Conservation (phyloP, 2,113 vertebrate species). For the Myxocyprinus asiaticus region DNA sequence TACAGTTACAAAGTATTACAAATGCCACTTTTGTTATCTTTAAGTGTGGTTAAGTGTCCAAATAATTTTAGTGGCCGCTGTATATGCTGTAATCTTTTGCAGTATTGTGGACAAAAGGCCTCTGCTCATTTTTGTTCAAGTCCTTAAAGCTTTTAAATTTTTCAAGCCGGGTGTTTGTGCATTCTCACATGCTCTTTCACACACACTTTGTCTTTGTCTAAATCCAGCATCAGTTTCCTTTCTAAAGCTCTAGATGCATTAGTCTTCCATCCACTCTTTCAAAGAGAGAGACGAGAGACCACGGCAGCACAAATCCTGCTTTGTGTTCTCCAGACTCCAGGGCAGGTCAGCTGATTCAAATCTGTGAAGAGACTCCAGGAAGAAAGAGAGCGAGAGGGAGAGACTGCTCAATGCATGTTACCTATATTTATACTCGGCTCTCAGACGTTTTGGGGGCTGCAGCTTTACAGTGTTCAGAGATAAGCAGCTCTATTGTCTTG, state of each 20-base stretch:
- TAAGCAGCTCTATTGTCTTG: conserved; percentile 46
- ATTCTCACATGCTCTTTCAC: background rate
- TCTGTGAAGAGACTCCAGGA: conserved; percentile 20
- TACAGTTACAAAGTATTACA: too few relatives aligned
- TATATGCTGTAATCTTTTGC: too few relatives aligned
- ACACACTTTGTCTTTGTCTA: background rate
- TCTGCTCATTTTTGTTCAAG: too few relatives aligned
- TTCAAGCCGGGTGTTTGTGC: background rate
- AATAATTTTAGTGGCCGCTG: too few relatives aligned
- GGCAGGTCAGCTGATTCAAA: conserved; percentile 42
- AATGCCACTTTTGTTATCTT: too few relatives aligned
- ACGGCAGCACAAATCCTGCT: conserved; percentile 37
- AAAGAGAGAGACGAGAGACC: conserved; percentile 11
- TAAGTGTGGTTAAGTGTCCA: too few relatives aligned
- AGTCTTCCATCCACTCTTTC: conserved; percentile 26
- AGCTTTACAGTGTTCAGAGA: conserved; percentile 14
- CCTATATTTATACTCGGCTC: conserved; percentile 42
- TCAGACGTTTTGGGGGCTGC: conserved; percentile 14
- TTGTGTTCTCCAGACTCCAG: conserved; percentile 24
- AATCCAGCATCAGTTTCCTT: conserved; percentile 25
- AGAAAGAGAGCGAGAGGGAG: conserved; percentile 2
- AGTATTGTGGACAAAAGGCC: too few relatives aligned
- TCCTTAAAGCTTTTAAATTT: background rate
- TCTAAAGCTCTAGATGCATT: background rate
- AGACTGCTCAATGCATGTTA: conserved; percentile 2